phyloP scores from a whole-genome alignment of 2,888 invertebrate species.

The Drosophila pegasa region DNA sequence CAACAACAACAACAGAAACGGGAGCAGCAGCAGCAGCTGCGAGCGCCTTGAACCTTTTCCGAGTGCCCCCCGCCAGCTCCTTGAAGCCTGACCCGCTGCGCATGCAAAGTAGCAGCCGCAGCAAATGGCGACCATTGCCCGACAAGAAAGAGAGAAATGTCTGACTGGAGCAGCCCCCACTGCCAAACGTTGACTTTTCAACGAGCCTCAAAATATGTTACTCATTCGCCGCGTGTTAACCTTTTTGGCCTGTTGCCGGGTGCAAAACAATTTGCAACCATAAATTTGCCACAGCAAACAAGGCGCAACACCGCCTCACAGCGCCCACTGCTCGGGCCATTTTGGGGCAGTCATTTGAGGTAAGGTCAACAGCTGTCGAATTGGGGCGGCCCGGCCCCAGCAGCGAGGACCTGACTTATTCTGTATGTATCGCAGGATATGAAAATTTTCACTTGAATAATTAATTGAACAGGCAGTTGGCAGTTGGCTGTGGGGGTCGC shows the following conservation, averaged over 20 bases:
- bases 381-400: conserved; percentile 21
- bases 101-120: conserved; percentile 69
- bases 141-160: conserved; percentile 3
- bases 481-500: conserved; percentile 24
- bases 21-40: conserved; percentile 7
- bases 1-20: conserved; percentile 10
- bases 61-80: background rate
- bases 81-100: conserved; percentile 37
- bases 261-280: conserved; percentile 82
- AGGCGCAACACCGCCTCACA: conserved; percentile 17
- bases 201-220: conserved; percentile 73
- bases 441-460: conserved; percentile 82
- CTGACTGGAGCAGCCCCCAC: conserved; percentile 4
- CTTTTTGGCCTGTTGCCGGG: conserved; percentile 62
- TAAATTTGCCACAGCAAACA: conserved; percentile 77
- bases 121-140: conserved; percentile 39
- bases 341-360: conserved; percentile 60
- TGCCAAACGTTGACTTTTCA: conserved; percentile 71
- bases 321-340: background rate
- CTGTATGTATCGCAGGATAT: conserved; percentile 76
- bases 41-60: conserved; percentile 58
- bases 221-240: conserved; percentile 72
- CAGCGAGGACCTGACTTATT: conserved; percentile 64
- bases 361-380: conserved; percentile 76
- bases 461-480: conserved; percentile 70